phyloP scores from a whole-genome alignment of 2,888 invertebrate genomes.

The Euclidia mi region DNA sequence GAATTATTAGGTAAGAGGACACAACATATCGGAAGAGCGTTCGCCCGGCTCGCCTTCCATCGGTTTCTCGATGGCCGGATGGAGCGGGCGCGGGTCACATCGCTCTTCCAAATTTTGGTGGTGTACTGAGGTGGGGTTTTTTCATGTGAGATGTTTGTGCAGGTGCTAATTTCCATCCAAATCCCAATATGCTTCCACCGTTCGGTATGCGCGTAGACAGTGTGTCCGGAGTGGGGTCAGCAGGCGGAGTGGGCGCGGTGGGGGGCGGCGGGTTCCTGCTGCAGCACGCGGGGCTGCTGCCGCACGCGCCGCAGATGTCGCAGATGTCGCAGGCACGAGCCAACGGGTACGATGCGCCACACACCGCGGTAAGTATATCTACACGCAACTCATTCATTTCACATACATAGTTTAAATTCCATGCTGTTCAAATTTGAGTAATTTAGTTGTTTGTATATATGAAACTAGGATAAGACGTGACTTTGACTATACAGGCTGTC shows the following conservation, averaged over 20 bases:
- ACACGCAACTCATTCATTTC: no score
- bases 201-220: slow-evolving; percentile 88
- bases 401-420: no score
- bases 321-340: slow-evolving; percentile 70
- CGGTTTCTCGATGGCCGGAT: neutral
- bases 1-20: slow-evolving; percentile 85
- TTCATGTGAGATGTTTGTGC: slow-evolving; percentile 50
- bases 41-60: slow-evolving; percentile 9
- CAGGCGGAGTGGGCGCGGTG: slow-evolving; percentile 33
- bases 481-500: no score
- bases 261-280: slow-evolving; percentile 68
- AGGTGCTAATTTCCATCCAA: slow-evolving; percentile 89
- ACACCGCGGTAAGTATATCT: slow-evolving; percentile 72
- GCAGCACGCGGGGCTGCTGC: slow-evolving; percentile 75
- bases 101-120: neutral
- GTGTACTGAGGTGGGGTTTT: slow-evolving; percentile 24
- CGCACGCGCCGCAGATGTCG: slow-evolving; percentile 67
- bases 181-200: slow-evolving; percentile 86
- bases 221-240: slow-evolving; percentile 35
- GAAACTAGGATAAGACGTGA: no score
- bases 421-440: no score
- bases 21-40: slow-evolving; percentile 6
- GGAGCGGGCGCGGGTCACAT: slow-evolving; percentile 5
- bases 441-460: no score
- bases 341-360: slow-evolving; percentile 81